Percentiles rank a stretch among this genome's conserved stretches.
Conservation (phyloP, 2,888 invertebrate species). For the Cremastobaeus sp. region DNA sequence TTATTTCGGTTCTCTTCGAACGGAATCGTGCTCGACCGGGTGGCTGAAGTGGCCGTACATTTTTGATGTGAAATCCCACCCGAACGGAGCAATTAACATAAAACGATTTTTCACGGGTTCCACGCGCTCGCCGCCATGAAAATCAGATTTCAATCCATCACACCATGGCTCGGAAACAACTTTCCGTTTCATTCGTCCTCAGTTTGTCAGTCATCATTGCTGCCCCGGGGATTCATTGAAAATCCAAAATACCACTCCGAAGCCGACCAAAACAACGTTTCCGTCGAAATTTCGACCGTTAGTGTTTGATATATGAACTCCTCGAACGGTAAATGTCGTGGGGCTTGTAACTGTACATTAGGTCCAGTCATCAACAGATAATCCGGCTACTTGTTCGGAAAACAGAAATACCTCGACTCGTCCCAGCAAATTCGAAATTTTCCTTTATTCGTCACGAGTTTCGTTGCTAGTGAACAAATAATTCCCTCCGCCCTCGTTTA, state of each 20-base stretch:
- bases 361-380: too few relatives aligned
- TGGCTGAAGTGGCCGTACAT: too few relatives aligned
- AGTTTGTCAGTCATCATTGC: neutral
- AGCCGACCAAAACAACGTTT: conserved; percentile 10
- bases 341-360: conserved; percentile 5
- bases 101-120: conserved; percentile 31
- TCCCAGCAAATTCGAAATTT: too few relatives aligned
- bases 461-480: too few relatives aligned
- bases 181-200: conserved; percentile 3
- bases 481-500: too few relatives aligned
- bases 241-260: conserved; percentile 10
- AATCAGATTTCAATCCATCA: conserved; percentile 27
- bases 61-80: too few relatives aligned
- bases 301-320: neutral
- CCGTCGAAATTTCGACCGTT: neutral
- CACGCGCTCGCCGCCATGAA: conserved; percentile 16
- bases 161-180: neutral
- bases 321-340: neutral
- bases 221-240: conserved; percentile 5
- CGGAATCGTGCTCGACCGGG: too few relatives aligned
- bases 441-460: too few relatives aligned
- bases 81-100: conserved; percentile 35
- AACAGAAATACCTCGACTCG: too few relatives aligned
- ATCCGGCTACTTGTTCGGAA: too few relatives aligned
- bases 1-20: conserved; percentile 1